A percentile compares a stretch with the other conserved stretches of the same genome.
Conservation (phyloP, 2,113 vertebrate genomes). For the Syngnathus scovelli region DNA sequence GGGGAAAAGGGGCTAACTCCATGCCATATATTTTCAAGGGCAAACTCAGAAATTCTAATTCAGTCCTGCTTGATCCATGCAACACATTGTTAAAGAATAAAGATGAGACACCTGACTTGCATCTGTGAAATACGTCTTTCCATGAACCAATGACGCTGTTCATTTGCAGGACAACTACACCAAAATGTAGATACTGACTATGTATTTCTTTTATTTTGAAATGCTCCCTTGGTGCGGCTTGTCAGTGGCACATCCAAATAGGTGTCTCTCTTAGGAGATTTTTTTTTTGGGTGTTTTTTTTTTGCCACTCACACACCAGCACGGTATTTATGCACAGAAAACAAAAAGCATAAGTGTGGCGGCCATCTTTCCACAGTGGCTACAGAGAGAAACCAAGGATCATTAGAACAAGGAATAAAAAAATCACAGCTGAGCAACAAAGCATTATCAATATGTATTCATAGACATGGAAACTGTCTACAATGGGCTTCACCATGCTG, state of each 20-base stretch:
- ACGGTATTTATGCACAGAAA: constrained; percentile 58
- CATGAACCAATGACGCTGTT: neutral
- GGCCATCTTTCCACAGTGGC: constrained; percentile 63
- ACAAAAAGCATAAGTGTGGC: constrained; percentile 65
- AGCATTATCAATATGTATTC: constrained; percentile 76
- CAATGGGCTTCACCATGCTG: constrained; percentile 81
- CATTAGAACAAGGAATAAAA: constrained; percentile 70
- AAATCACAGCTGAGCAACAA: constrained; percentile 76
- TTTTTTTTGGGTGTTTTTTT: too few relatives aligned
- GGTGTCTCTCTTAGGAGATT: too few relatives aligned
- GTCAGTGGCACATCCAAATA: constrained; percentile 22
- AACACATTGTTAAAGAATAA: constrained; percentile 57
- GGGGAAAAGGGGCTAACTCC: constrained; percentile 54
- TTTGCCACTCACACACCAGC: constrained; percentile 62
- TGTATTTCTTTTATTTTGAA: constrained; percentile 21
- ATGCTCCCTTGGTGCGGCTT: constrained; percentile 30
- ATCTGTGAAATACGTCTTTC: neutral
- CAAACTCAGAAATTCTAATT: constrained; percentile 35
- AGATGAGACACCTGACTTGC: constrained; percentile 36
- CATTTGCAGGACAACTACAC: neutral
- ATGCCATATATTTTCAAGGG: constrained; percentile 43
- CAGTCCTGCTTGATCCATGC: constrained; percentile 55
- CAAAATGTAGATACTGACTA: neutral
- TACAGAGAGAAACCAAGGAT: constrained; percentile 73
- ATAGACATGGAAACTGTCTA: constrained; percentile 82